phyloP scores from a whole-genome alignment of 2,113 vertebrate species.

The Parus major region DNA sequence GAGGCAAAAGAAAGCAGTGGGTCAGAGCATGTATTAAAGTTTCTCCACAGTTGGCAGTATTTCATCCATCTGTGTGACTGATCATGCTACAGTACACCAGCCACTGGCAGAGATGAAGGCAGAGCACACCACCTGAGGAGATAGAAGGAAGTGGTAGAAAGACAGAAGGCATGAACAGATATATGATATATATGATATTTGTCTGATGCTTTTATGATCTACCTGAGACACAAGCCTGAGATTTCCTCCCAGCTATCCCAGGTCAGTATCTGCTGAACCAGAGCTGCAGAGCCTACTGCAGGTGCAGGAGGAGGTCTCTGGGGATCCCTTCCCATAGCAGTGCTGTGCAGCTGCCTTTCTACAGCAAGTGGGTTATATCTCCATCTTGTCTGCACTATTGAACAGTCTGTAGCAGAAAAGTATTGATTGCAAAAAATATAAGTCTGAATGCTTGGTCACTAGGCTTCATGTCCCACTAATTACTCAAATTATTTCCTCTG shows the following conservation, averaged over 20 bases:
- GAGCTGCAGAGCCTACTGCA: background rate
- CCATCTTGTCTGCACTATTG: background rate
- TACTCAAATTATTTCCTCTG: background rate
- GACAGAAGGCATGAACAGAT: background rate
- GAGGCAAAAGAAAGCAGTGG: background rate
- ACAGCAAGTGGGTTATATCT: background rate
- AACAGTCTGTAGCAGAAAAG: background rate
- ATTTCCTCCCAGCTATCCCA: background rate
- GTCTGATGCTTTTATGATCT: background rate
- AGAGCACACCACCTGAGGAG: background rate
- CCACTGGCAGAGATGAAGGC: rapidly evolving
- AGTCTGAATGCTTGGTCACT: background rate
- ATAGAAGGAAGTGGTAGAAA: background rate
- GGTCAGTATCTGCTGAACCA: rapidly evolving
- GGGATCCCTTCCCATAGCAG: background rate
- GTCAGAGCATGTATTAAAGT: background rate
- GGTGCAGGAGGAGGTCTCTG: background rate
- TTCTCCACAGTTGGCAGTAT: background rate
- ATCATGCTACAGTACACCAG: background rate
- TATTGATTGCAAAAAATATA: background rate
- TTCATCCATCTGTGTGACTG: background rate
- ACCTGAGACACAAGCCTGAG: background rate
- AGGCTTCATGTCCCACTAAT: background rate
- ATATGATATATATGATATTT: no score
- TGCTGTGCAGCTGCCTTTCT: background rate